phyloP scores from a whole-genome alignment of 1,140 invertebrate genomes.

The silkworm (Bombyx mori) region DNA sequence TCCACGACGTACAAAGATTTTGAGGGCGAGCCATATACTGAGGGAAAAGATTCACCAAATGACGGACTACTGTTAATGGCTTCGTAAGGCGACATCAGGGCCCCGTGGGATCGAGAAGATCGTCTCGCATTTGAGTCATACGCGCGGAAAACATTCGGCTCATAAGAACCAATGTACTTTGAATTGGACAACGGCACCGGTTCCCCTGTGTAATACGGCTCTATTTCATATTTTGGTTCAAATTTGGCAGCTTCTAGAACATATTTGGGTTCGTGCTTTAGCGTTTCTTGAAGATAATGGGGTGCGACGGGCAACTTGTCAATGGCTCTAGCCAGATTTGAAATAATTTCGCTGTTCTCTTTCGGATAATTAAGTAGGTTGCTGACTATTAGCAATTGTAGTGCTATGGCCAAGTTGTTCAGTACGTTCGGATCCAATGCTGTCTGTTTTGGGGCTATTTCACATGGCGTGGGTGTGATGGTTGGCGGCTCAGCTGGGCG shows the following conservation, averaged over 20 bases:
- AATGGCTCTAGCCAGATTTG: background rate
- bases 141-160: conserved; percentile 2
- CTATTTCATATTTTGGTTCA: conserved; percentile 2
- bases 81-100: conserved; percentile 50
- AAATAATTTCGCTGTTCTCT: conserved; percentile 1
- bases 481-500: background rate
- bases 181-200: conserved; percentile 19
- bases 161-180: conserved; percentile 33
- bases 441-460: background rate
- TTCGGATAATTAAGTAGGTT: conserved; percentile 41
- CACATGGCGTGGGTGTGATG: background rate
- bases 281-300: background rate
- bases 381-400: conserved; percentile 47
- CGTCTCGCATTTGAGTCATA: conserved; percentile 3
- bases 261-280: background rate
- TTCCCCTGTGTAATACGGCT: background rate
- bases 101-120: conserved; percentile 19
- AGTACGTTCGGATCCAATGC: conserved; percentile 33
- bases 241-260: conserved; percentile 5
- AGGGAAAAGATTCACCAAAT: conserved; percentile 19
- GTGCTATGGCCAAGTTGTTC: conserved; percentile 54
- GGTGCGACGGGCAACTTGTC: background rate
- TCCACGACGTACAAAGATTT: conserved; percentile 30
- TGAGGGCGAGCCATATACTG: conserved; percentile 3
- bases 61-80: conserved; percentile 25